Evolutionary conservation across 2,888 invertebrate genomes (phyloP), one percentile per base, ranked within the genome.

Genomic region (Lasioglossum oenotherae): DNA sequence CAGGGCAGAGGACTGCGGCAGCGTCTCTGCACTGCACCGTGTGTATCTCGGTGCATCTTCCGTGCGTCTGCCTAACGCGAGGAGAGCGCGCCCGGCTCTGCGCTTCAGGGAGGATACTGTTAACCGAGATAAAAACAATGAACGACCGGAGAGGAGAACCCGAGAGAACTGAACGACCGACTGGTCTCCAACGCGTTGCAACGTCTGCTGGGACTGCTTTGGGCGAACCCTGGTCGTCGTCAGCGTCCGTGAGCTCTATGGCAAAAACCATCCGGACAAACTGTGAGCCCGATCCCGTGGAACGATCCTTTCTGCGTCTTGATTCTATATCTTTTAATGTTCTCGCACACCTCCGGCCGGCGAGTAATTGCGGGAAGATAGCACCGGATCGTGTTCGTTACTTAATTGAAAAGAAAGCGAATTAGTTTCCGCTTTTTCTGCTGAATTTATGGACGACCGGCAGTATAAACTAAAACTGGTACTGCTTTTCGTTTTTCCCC

Each of bases 71-170:
- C 78, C 85, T 77, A 74, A 77, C 69, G 60, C 23, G 79, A 74
- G 78, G 23, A n/a, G 67, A 5, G 23, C 69, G 72, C n/a, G 44
- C 84, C 80, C 71, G 77, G 74, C 49, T 46, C 5, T 44, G 64
- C 27, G 64, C 14, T 16, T 19, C 46, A 35, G 41, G 60, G 41
- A 27, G 57, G 75, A 80, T 87, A 87, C 87, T 87, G 87, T 87
- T 87, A 87, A 87, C 67, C 69, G 38, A 4, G 71, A 67, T 77
- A 87, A 87, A 87, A 87, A 87, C 80, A 35, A 41, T 35, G n/a
- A 46, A 60, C 41, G 64, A 73, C 23, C 53, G 27, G n/a, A 72
- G 69, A 72, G 73, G 69, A 79, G 64, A 64, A 31, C 64, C 31
- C 27, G n/a, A 60, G 57, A 77, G 35, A 64, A 23, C 38, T 31